phyloP scores from a whole-genome alignment of 2,113 vertebrate species.

The Procapra przewalskii region DNA sequence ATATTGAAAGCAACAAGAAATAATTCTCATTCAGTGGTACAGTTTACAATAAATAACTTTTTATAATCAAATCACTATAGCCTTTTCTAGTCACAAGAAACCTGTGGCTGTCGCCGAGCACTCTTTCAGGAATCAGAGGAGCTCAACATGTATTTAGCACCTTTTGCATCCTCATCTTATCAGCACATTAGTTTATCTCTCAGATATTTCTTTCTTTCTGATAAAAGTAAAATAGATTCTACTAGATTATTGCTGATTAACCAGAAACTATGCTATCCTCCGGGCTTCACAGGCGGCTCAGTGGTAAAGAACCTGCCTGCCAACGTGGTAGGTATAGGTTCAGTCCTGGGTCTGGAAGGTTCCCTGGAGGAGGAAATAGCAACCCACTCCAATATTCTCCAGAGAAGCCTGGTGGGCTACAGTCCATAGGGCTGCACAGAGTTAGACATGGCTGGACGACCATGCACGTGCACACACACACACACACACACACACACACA shows the following conservation, averaged over 20 bases:
- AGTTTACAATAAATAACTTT: background rate
- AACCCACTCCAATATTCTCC: background rate
- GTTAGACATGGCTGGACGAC: background rate
- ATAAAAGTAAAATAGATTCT: background rate
- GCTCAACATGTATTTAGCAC: accelerated
- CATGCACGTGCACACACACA: accelerated
- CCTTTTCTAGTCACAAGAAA: background rate
- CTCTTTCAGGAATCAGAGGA: background rate
- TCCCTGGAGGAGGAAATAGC: background rate
- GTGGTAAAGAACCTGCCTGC: background rate
- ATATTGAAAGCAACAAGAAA: background rate
- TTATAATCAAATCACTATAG: background rate
- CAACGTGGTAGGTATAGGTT: background rate
- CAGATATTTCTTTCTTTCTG: background rate
- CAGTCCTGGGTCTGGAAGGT: background rate
- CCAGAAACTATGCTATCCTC: background rate
- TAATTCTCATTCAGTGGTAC: background rate
- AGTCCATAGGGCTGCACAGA: background rate
- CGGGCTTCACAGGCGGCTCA: background rate
- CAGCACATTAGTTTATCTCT: background rate
- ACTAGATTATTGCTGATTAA: background rate
- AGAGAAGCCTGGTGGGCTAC: background rate
- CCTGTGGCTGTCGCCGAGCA: background rate
- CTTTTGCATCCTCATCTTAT: background rate
- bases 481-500: accelerated